Base-by-base conservation (phyloP, 2,797 vertebrate species). In the Silurus lanzhouensis region DNA sequence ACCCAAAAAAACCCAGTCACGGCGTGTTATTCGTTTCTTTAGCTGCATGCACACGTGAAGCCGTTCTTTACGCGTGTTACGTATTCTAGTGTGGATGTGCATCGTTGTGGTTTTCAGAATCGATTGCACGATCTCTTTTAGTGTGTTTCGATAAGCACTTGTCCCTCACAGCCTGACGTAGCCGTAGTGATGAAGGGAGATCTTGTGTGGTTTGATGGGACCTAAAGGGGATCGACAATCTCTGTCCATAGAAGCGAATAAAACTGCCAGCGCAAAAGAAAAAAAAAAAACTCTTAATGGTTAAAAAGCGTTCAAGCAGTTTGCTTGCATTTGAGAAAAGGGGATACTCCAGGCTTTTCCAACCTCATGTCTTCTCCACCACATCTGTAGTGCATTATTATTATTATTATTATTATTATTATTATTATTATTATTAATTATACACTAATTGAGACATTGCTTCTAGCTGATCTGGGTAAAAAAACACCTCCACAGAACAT, bases 91-190 rank as follows among this genome's bases (percentile, higher is more conserved):
- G 76, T 70, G 27, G n/a, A 15, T 79, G 55, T 66, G 48, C 31
- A 31, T 80, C n/a, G 14, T 1, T 81, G 67, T 57, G 22, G 20
- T 63, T n/a, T 44, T 48, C 8, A 0, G 17, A 27, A 81, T 6
- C 25, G 48, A 81, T 66, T 81, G 78, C 78, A 66, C 64, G 61
- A 27, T 52, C 44, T 81, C 77, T 6, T 38, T 78, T 81, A 81
- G 78, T 81, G 77, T 80, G 78, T 25, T 81, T 9, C 46, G 14
- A 64, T 22, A 46, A 79, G 58, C 77, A 48, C 60, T 61, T n/a
- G 38, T 79, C 76, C 20, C 22, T 64, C 15, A 63, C 57, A 46
- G 58, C 76, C 58, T 63, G 58, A 79, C 38, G 6, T 46, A 10
- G 38, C 25, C 38, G 61, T 67, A 81, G 78, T 81, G 78, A 67